Evolutionary conservation across 2,797 vertebrate species (phyloP).

Genomic region (Martes flavigula): DNA sequence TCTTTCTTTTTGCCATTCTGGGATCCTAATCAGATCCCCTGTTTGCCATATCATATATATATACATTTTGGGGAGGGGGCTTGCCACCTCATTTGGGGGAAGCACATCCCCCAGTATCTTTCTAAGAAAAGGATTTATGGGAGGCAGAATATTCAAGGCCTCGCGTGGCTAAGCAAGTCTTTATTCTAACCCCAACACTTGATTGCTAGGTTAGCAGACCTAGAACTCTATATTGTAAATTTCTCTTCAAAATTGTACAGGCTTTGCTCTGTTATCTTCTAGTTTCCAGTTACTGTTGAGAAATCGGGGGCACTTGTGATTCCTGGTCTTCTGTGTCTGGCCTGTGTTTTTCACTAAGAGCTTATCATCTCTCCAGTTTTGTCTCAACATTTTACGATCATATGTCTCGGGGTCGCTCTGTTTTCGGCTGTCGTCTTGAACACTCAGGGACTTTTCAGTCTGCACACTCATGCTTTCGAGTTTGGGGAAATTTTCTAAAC

Average conservation of each 20-base stretch:
- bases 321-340: not conserved
- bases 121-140: not conserved
- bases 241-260: not conserved
- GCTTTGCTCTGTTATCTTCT: not conserved
- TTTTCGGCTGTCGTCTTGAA: not conserved
- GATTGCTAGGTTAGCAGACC: not conserved
- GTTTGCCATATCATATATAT: not conserved
- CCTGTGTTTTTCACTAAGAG: not conserved
- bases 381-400: not conserved
- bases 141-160: not conserved
- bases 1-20: not conserved
- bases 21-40: no score
- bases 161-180: not conserved
- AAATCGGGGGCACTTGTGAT: not conserved
- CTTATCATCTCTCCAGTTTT: not conserved
- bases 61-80: not conserved
- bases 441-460: not conserved
- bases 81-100: not conserved
- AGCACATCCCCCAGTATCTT: not conserved
- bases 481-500: not conserved
- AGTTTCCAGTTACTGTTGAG: not conserved
- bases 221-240: not conserved
- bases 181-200: not conserved
- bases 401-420: not conserved
- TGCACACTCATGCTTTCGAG: not conserved